Conservation (phyloP, 1,140 invertebrate species). For the Dryas iulia region DNA sequence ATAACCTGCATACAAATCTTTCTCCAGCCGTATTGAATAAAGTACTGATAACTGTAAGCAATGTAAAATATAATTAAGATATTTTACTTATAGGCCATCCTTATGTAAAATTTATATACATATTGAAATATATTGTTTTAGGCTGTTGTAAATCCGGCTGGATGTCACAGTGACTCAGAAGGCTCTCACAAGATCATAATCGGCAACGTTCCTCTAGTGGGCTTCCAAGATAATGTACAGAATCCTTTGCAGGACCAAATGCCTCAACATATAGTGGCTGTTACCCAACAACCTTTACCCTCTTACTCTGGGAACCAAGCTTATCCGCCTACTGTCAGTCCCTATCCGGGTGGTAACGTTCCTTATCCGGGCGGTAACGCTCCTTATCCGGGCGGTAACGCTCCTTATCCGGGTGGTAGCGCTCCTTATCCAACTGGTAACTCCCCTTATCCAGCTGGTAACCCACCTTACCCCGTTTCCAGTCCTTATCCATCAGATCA, state of each 20-base stretch:
- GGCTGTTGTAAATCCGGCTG: constrained; percentile 74
- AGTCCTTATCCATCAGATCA: not conserved
- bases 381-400: not conserved
- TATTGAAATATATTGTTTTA: constrained; percentile 30
- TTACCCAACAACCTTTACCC: constrained; percentile 38
- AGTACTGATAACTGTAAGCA: too few species aligned
- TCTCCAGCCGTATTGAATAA: too few species aligned
- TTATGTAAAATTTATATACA: too few species aligned
- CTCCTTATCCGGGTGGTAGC: constrained; percentile 30
- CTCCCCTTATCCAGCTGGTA: constrained; percentile 12
- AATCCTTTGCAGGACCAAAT: constrained; percentile 49
- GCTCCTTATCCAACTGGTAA: constrained; percentile 27
- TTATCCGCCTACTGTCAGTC: constrained; percentile 12
- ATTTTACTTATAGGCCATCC: too few species aligned
- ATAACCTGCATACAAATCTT: too few species aligned
- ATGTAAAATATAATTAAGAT: too few species aligned
- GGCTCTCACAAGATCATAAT: constrained; percentile 81
- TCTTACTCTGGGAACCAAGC: constrained; percentile 7
- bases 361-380: not conserved
- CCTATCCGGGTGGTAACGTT: constrained; percentile 25
- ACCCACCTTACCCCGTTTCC: constrained; percentile 22
- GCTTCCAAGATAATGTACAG: constrained; percentile 70
- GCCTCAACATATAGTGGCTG: constrained; percentile 35
- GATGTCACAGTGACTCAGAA: constrained; percentile 82
- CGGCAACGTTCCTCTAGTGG: constrained; percentile 83